Evolutionary conservation across 1,140 invertebrate species (phyloP).

Genomic region (Achatina immaculata): DNA sequence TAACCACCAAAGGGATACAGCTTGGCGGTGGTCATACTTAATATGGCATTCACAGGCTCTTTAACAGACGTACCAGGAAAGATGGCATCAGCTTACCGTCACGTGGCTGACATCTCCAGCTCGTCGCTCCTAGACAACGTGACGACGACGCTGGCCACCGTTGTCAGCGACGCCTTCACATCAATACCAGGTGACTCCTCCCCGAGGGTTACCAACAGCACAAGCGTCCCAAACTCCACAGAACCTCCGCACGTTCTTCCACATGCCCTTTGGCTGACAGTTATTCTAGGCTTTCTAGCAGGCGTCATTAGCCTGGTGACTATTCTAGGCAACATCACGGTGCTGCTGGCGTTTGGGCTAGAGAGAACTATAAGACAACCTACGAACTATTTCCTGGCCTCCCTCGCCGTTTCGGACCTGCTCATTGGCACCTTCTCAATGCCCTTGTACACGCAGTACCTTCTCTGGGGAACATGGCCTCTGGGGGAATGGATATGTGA

Average conservation of each 20-base stretch:
- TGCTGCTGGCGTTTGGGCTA: constrained; percentile 95
- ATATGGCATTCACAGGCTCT: no score
- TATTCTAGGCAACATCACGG: constrained; percentile 92
- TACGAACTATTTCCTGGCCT: constrained; percentile 99
- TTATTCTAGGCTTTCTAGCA: constrained; percentile 89
- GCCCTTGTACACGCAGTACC: constrained; percentile 96
- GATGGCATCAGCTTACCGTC: no score
- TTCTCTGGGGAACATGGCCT: constrained; percentile 96
- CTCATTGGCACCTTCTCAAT: constrained; percentile 91
- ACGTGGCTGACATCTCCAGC: no score
- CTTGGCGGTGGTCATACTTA: no score
- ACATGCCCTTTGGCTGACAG: constrained; percentile 90
- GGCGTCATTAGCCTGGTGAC: constrained; percentile 71
- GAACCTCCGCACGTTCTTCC: constrained; percentile 59
- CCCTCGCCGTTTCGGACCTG: constrained; percentile 96
- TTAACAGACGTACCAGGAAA: no score
- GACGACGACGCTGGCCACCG: neutral
- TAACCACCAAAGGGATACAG: no score
- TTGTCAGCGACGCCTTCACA: neutral
- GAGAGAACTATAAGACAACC: constrained; percentile 97
- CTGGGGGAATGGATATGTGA: constrained; percentile 96
- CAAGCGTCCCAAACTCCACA: neutral
- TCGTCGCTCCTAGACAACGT: neutral
- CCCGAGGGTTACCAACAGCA: constrained; percentile 4
- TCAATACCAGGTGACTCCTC: neutral